phyloP scores from a whole-genome alignment of 2,797 vertebrate genomes.

The Mionectes olivaceus region DNA sequence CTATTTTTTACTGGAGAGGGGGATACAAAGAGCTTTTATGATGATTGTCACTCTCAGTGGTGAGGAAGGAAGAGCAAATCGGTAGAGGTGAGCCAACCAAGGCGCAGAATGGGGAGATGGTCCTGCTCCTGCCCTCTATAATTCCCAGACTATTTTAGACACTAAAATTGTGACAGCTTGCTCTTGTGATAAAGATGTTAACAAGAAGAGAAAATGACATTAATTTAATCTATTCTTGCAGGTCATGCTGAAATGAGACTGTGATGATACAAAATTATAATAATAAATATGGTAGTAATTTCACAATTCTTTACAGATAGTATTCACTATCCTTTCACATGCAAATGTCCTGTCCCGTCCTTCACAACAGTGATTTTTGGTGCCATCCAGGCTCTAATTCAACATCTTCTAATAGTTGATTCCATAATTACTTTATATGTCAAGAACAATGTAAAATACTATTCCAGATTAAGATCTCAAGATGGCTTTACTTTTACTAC shows the following conservation, averaged over 20 bases:
- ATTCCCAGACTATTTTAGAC: slow-evolving; percentile 74
- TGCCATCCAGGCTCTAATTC: slow-evolving; percentile 75
- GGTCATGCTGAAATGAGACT: slow-evolving; percentile 82
- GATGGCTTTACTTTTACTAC: slow-evolving; percentile 38
- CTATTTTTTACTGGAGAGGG: not conserved
- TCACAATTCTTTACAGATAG: slow-evolving; percentile 80
- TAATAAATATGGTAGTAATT: slow-evolving; percentile 86
- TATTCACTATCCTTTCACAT: slow-evolving; percentile 80
- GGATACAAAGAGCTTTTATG: slow-evolving; percentile 33
- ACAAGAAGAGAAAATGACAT: slow-evolving; percentile 85
- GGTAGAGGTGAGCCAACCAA: slow-evolving; percentile 60
- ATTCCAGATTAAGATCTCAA: slow-evolving; percentile 44
- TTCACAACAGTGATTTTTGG: slow-evolving; percentile 79
- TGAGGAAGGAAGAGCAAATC: slow-evolving; percentile 46
- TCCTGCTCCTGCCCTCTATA: slow-evolving; percentile 68
- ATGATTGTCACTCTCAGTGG: slow-evolving; percentile 50
- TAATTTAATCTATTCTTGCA: slow-evolving; percentile 86
- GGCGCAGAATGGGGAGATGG: slow-evolving; percentile 54
- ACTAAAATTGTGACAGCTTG: slow-evolving; percentile 82
- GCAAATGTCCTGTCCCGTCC: slow-evolving; percentile 77
- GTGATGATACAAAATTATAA: slow-evolving; percentile 84
- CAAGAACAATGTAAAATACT: slow-evolving; percentile 63
- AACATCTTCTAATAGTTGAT: slow-evolving; percentile 75
- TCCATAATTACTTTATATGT: slow-evolving; percentile 73
- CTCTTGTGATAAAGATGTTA: slow-evolving; percentile 84